phyloP scores from a whole-genome alignment of 2,797 vertebrate species.

The Brachymystax lenok region DNA sequence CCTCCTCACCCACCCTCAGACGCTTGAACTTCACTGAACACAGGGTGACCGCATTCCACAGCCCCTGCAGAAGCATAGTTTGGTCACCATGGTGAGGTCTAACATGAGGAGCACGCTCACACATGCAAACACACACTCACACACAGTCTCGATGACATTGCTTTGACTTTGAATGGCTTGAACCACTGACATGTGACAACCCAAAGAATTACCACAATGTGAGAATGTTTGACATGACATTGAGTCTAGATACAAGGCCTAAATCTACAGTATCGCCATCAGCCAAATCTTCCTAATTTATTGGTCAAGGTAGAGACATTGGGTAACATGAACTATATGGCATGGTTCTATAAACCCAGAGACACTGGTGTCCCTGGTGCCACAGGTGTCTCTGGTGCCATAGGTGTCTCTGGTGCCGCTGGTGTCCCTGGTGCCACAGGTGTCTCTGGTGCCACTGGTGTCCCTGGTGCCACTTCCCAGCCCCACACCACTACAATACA shows the following conservation, averaged over 20 bases:
- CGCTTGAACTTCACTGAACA: slow-evolving; percentile 35
- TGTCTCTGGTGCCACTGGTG: slow-evolving; percentile 19
- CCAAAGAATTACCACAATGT: slow-evolving; percentile 24
- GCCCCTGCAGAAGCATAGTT: not conserved
- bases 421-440: slow-evolving; percentile 27
- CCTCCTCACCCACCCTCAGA: slow-evolving; percentile 37
- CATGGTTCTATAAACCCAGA: slow-evolving; percentile 46
- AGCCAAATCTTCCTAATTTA: slow-evolving; percentile 22
- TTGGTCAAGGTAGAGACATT: slow-evolving; percentile 34
- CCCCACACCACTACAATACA: not conserved
- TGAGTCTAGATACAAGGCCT: slow-evolving; percentile 4
- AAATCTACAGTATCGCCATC: not conserved
- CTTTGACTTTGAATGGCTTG: slow-evolving; percentile 5
- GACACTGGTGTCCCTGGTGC: too few species aligned
- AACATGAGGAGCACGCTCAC: slow-evolving; percentile 40
- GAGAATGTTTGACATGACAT: slow-evolving; percentile 47
- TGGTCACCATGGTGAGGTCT: slow-evolving; percentile 60
- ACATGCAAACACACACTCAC: not conserved
- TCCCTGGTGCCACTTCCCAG: not conserved
- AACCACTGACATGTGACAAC: slow-evolving; percentile 42
- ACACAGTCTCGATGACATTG: slow-evolving; percentile 6
- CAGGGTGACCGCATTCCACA: slow-evolving; percentile 66
- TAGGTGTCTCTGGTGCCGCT: slow-evolving; percentile 19
- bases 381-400: too few species aligned
- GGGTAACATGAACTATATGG: slow-evolving; percentile 32